These are phyloP conservation scores for Pedetes capensis DNA, from an alignment of 2,113 vertebrate species.

Conservation along the genomic window DNA sequence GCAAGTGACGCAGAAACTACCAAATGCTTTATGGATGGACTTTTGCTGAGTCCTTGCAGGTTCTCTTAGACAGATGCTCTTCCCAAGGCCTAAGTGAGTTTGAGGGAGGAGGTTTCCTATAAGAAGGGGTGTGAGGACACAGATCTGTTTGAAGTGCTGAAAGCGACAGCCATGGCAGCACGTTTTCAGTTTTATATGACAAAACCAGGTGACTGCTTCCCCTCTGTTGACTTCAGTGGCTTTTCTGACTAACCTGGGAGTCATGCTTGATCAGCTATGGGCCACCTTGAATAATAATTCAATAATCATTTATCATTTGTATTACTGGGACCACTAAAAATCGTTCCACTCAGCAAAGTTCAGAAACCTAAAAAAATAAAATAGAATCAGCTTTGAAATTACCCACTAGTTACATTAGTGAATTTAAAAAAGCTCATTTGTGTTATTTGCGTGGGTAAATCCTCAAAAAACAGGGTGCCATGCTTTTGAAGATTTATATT, in stretches of 20 bases:
- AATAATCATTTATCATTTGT: slow-evolving; percentile 57
- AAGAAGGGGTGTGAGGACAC: not conserved
- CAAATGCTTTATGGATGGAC: not conserved
- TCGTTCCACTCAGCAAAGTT: slow-evolving; percentile 53
- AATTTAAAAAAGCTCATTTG: not conserved
- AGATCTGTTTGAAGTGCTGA: not conserved
- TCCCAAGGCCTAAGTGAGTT: not conserved
- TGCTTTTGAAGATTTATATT: not conserved
- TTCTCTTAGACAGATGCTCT: not conserved
- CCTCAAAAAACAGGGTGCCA: not conserved
- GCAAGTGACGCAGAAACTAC: not conserved
- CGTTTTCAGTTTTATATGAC: not conserved
- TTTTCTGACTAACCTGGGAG: not conserved
- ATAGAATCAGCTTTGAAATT: not conserved
- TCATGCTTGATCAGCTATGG: not conserved
- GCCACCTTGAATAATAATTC: slow-evolving; percentile 42
- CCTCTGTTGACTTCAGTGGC: not conserved
- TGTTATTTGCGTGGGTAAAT: not conserved
- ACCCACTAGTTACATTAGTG: not conserved
- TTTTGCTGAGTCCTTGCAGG: not conserved
- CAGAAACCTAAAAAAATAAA: slow-evolving; percentile 47
- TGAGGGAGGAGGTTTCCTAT: not conserved
- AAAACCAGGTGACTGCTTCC: not conserved
- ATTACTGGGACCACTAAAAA: slow-evolving; percentile 48
- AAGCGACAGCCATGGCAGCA: not conserved